Evolutionary conservation across 2,113 vertebrate species (phyloP), one percentile per base, ranked within the genome.

Genomic region (Alosa alosa): DNA sequence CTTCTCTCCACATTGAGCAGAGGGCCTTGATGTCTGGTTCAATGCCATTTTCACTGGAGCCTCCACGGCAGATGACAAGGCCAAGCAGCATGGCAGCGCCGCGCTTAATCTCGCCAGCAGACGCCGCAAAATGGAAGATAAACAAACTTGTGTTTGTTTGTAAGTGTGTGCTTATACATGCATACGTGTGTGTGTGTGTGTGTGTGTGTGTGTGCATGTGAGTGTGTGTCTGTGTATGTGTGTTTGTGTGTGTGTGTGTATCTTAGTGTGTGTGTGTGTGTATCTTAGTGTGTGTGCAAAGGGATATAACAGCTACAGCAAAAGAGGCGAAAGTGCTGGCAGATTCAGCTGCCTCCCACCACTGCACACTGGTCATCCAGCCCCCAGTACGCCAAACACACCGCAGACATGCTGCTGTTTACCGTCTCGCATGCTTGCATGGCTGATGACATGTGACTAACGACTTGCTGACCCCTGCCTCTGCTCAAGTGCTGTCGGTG

Each of bases 61-160:
- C 41, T 90, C 87, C 88, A 86, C 92, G 88, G 52, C 88, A 88
- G 88, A 64, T 87, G 88, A 91, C 81, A 84, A 89, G 84, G 89
- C 90, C 90, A 93, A 90, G 89, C 85, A 87, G 88, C 81, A 83
- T 86, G 49, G 84, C 75, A 64, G n/a, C 31, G 88, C 87, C 85
- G 91, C 87, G 87, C 90, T 86, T 91, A 91, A 92, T 93, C 92
- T 91, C 86, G 87, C 89, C 85, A 87, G 85, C 87, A 92, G 88
- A 92, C 83, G 47, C 86, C 81, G 86, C 86, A 91, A 91, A 86
- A 91, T 84, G 64, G 88, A 92, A 86, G 93, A 87, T 88, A 92
- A 92, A 93, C 88, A 90, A 89, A 75, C 72, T 75, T 39, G 72
- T 75, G 72, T 75, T 5, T 75, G 72, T 75, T 75, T 75, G 31